phyloP scores from a whole-genome alignment of 2,113 vertebrate species.

The Azemiops feae region DNA sequence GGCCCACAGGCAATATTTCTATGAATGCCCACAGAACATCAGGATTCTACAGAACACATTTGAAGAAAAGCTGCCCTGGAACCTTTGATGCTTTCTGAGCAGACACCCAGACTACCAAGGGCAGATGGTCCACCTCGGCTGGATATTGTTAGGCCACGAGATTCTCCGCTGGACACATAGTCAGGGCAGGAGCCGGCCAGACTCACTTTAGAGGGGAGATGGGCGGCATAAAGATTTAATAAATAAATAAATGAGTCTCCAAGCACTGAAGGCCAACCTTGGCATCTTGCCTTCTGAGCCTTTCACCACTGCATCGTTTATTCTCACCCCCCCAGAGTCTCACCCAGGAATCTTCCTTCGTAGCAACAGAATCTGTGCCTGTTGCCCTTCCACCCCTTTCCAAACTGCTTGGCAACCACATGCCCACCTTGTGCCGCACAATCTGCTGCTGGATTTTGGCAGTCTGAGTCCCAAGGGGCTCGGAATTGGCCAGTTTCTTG shows the following conservation, averaged over 20 bases:
- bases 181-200: neutral
- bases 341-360: neutral
- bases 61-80: neutral
- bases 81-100: neutral
- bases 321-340: neutral
- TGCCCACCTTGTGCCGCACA: conserved; percentile 86
- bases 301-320: neutral
- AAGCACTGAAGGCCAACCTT: neutral
- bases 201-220: neutral
- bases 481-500: conserved; percentile 90
- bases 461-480: conserved; percentile 96
- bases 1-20: neutral
- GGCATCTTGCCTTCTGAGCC: neutral
- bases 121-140: neutral
- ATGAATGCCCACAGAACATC: neutral
- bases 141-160: neutral
- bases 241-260: neutral
- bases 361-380: neutral
- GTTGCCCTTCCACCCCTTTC: neutral
- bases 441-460: conserved; percentile 98
- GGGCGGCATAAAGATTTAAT: too few species aligned
- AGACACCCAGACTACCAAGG: neutral
- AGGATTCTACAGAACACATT: neutral
- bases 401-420: neutral
- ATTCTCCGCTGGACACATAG: neutral